Evolutionary conservation across 2,888 invertebrate genomes (phyloP), one percentile per base, ranked within the genome.

Genomic region (Catocala sponsa): DNA sequence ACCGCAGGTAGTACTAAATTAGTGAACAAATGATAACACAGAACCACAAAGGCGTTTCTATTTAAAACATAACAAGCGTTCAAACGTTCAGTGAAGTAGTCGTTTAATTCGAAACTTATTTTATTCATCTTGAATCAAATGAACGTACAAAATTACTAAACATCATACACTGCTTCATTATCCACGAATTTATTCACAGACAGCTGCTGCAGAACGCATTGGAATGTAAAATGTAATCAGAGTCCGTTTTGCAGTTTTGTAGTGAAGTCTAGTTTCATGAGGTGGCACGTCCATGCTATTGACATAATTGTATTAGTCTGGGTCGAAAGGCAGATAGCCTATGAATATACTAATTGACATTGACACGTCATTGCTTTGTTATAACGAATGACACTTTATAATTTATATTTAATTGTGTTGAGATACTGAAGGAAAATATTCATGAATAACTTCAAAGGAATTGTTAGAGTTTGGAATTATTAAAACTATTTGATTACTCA

Each of bases 301-400:
- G 79, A 71, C 78, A 83, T 82, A 81, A 82, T 79, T 74, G 58
- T 74, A 77, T 83, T 77, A 76, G 74, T 70, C 74, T 72, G 60
- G 59, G 60, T 61, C 57, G 60, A 65, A 49, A 75, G 49, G 52
- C 60, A 55, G 63, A 55, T 65, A 67, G 58, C 53, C 67, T 55
- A 59, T 64, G 55, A 65, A 74, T 68, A 43, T 55, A 42, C 49
- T 71, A 75, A 73, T 73, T 76, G 69, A 72, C 74, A 74, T 68
- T 74, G 67, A 63, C 59, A 70, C 54, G 63, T 60, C 58, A 70
- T 68, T 72, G 60, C 59, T 65, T 58, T 65, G 49, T 52, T 33
- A 33, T 38, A 38, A 38, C 35, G 7, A 7, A 7, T 7, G 35
- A 38, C 35, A 7, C 6, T 38, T 7, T 38, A 38, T 38, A 38